Percentiles rank a stretch among this genome's conserved stretches.
Conservation (phyloP, 2,797 vertebrate species). For the Sebastes paucispinis region DNA sequence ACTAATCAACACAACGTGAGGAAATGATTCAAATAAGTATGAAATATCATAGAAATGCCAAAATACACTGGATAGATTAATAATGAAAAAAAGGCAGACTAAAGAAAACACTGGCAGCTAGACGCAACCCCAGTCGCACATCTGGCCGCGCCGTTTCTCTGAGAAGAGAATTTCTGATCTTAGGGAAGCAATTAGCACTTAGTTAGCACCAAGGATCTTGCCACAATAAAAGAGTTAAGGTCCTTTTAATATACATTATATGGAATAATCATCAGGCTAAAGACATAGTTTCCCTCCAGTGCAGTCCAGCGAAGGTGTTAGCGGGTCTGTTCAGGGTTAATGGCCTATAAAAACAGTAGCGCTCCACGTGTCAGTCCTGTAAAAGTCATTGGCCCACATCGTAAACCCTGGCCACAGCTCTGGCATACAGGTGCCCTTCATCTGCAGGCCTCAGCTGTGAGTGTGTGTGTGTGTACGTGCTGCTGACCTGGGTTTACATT, state of each 20-base stretch:
- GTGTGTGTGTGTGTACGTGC: not conserved
- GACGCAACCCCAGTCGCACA: not conserved
- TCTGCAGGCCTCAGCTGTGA: conserved; percentile 30
- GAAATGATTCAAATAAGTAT: not conserved
- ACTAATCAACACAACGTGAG: not conserved
- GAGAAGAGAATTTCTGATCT: not conserved
- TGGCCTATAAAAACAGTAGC: conserved; percentile 58
- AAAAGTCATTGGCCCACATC: conserved; percentile 50
- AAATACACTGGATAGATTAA: not conserved
- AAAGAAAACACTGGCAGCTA: not conserved
- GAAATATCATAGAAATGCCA: not conserved
- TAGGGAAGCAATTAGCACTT: not conserved
- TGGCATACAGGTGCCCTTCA: conserved; percentile 47
- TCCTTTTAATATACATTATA: not conserved
- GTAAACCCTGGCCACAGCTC: conserved; percentile 53
- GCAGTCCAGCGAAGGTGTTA: conserved; percentile 41
- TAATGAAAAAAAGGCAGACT: not conserved
- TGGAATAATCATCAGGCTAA: not conserved
- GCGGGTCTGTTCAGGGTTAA: conserved; percentile 55
- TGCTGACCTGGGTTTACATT: not conserved
- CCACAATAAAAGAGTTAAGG: not conserved
- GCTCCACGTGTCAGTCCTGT: conserved; percentile 39
- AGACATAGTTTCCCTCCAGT: conserved; percentile 25
- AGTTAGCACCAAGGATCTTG: not conserved
- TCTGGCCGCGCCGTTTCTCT: not conserved